Conservation (phyloP, 2,888 invertebrate genomes). For the Calliphora vomitoria region DNA sequence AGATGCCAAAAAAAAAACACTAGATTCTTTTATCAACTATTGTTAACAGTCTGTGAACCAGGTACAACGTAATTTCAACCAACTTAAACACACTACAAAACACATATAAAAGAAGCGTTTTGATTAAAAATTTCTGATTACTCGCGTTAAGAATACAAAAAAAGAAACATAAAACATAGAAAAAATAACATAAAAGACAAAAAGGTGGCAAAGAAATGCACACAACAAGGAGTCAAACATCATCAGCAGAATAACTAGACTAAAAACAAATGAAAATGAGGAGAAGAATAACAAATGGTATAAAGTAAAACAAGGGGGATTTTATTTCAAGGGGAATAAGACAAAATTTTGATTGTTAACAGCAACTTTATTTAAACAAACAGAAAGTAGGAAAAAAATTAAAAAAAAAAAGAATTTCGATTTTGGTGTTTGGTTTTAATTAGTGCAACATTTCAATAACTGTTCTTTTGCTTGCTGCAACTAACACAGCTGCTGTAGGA, state of each 20-base stretch:
- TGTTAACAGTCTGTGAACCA: slow-evolving; percentile 52
- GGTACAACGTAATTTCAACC: slow-evolving; percentile 55
- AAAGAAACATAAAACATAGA: slow-evolving; percentile 22
- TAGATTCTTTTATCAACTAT: slow-evolving; percentile 55
- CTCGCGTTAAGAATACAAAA: slow-evolving; percentile 59
- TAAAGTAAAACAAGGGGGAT: not conserved
- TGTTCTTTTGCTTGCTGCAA: slow-evolving; percentile 34
- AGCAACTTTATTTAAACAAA: slow-evolving; percentile 57
- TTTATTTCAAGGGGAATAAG: not conserved
- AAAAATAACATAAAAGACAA: slow-evolving; percentile 41
- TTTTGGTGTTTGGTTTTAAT: slow-evolving; percentile 72
- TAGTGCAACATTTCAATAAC: slow-evolving; percentile 65
- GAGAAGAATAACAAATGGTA: not conserved
- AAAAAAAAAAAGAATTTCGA: slow-evolving; percentile 54
- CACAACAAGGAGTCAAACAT: slow-evolving; percentile 37
- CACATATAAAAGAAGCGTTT: slow-evolving; percentile 50
- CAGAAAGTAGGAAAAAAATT: not conserved
- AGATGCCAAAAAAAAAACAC: not conserved
- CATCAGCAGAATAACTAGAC: slow-evolving; percentile 49
- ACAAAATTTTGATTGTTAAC: slow-evolving; percentile 54
- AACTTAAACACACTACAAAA: slow-evolving; percentile 12
- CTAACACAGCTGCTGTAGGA: not conserved
- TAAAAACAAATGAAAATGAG: slow-evolving; percentile 45
- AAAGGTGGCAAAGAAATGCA: slow-evolving; percentile 19
- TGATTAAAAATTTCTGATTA: slow-evolving; percentile 73